Conservation (phyloP, 2,797 vertebrate genomes). For the Myotis planiceps region DNA sequence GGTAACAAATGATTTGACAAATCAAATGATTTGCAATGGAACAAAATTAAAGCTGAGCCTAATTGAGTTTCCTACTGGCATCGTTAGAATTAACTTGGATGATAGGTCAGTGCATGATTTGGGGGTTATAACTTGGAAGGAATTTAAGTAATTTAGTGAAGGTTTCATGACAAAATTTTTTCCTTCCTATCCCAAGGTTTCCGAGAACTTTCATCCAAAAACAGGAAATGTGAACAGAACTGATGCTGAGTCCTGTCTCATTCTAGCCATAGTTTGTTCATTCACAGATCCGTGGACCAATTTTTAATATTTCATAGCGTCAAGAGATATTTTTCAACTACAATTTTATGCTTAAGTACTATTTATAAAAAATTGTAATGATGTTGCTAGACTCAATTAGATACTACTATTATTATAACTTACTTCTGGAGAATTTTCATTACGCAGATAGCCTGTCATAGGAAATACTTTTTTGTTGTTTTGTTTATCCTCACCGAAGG, state of each 20-base stretch:
- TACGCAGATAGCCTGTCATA: neutral
- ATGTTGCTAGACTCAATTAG: neutral
- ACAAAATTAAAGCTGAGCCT: slow-evolving; percentile 1
- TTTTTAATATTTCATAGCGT: neutral
- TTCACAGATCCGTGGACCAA: neutral
- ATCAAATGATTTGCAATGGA: neutral
- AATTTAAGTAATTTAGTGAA: neutral
- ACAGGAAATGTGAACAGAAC: neutral
- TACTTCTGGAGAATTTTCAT: neutral
- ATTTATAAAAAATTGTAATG: neutral
- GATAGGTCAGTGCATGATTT: neutral
- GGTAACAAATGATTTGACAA: neutral
- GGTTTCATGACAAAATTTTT: neutral
- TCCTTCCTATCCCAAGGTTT: neutral
- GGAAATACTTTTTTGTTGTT: neutral
- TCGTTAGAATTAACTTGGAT: neutral
- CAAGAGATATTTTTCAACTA: neutral
- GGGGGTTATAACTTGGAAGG: neutral
- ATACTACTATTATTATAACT: neutral
- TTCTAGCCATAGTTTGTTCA: neutral
- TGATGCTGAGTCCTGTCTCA: neutral
- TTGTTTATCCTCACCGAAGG: no score
- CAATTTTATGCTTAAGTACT: neutral
- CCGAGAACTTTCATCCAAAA: neutral
- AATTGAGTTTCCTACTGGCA: neutral